These are phyloP conservation scores for Sander vitreus DNA, from an alignment of 2,113 vertebrate species.

Conservation along the genomic window DNA sequence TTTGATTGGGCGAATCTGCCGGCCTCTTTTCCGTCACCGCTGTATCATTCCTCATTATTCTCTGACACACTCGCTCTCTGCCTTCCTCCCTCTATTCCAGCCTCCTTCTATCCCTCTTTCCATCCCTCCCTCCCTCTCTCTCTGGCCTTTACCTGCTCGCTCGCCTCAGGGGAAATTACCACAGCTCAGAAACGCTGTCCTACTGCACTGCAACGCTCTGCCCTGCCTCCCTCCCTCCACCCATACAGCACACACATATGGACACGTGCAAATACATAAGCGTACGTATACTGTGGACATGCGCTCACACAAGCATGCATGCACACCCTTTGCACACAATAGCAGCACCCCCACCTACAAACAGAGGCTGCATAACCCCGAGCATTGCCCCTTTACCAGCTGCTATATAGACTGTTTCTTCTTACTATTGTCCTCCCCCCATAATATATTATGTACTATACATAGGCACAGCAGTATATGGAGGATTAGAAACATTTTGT, in stretches of 20 bases:
- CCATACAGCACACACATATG: slow-evolving; percentile 48
- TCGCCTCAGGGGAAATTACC: slow-evolving; percentile 84
- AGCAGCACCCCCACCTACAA: slow-evolving; percentile 13
- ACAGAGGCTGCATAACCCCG: slow-evolving; percentile 28
- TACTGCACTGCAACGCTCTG: slow-evolving; percentile 63
- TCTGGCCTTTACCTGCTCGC: slow-evolving; percentile 81
- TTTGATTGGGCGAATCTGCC: slow-evolving; percentile 55
- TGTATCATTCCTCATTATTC: slow-evolving; percentile 82
- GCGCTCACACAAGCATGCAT: slow-evolving; percentile 18
- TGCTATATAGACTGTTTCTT: slow-evolving; percentile 17
- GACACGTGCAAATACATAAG: slow-evolving; percentile 28
- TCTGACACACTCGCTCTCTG: slow-evolving; percentile 63
- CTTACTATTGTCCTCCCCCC: slow-evolving; percentile 33
- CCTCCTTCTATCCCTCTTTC: slow-evolving; percentile 24
- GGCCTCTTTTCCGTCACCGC: slow-evolving; percentile 54
- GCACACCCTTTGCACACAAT: not conserved
- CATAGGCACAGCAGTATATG: slow-evolving; percentile 31
- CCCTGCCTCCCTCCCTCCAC: slow-evolving; percentile 59
- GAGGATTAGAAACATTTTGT: slow-evolving; percentile 51
- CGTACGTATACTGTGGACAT: slow-evolving; percentile 5
- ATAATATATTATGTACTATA: slow-evolving; percentile 32
- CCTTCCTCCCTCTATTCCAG: slow-evolving; percentile 31
- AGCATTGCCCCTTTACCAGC: slow-evolving; percentile 40
- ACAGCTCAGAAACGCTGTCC: slow-evolving; percentile 75
- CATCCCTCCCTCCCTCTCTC: slow-evolving; percentile 45